phyloP scores from a whole-genome alignment of 2,113 vertebrate genomes.

The Balaenoptera acutorostrata region DNA sequence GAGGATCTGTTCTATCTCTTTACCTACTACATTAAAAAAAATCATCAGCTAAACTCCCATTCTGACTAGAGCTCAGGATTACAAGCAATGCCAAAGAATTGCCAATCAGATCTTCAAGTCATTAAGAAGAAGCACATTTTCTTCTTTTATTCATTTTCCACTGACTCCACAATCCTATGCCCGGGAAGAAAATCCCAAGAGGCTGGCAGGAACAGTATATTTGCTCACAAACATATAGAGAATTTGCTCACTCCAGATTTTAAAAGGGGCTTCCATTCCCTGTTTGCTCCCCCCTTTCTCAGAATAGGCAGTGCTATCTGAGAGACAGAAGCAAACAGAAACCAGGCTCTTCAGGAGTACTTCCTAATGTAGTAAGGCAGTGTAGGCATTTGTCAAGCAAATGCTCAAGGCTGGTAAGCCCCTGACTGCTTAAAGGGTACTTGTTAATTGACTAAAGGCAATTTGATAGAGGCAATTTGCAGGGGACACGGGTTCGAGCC shows the following conservation, averaged over 20 bases:
- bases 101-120: background rate
- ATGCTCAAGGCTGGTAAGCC: background rate
- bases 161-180: background rate
- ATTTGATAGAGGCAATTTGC: background rate
- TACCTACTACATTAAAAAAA: background rate
- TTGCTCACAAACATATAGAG: background rate
- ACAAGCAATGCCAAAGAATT: background rate
- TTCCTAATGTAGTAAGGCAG: background rate
- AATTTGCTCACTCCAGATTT: background rate
- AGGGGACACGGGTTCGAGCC: no score
- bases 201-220: background rate
- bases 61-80: background rate
- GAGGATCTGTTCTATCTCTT: background rate
- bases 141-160: background rate
- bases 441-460: background rate
- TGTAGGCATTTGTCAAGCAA: background rate
- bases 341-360: background rate
- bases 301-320: background rate
- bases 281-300: background rate
- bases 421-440: background rate
- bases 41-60: background rate
- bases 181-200: background rate
- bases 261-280: background rate
- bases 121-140: background rate
- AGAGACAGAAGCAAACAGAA: background rate